phyloP scores from a whole-genome alignment of 2,888 invertebrate genomes.

The Pachymerium ferrugineum region DNA sequence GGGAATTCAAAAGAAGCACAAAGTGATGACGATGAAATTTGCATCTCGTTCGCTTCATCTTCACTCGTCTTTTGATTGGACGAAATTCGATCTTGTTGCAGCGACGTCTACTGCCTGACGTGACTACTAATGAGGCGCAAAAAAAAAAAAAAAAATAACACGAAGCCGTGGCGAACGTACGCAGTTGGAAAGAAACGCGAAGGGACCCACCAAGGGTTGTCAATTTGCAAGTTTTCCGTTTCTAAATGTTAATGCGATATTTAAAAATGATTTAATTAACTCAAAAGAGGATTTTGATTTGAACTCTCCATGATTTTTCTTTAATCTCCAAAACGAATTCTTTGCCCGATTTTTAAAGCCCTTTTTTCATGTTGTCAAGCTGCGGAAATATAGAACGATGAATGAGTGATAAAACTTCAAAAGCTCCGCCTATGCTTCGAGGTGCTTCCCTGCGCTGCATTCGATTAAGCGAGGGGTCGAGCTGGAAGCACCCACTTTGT shows the following conservation, averaged over 20 bases:
- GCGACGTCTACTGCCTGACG: not conserved
- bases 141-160: not conserved
- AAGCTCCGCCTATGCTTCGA: not conserved
- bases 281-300: not conserved
- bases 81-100: constrained; percentile 1
- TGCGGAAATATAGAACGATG: not conserved
- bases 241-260: not conserved
- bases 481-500: too few relatives aligned
- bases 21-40: constrained; percentile 5
- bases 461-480: too few relatives aligned
- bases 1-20: not conserved
- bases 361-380: not conserved
- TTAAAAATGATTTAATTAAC: not conserved
- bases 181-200: too few relatives aligned
- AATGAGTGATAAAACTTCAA: not conserved
- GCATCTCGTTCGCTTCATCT: not conserved
- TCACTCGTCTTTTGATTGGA: not conserved
- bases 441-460: not conserved
- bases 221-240: not conserved
- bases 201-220: too few relatives aligned
- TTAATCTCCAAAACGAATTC: not conserved
- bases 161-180: not conserved
- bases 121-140: not conserved
- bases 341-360: not conserved
- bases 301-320: not conserved